Base-by-base conservation (phyloP, 2,113 vertebrate species). In the Apus apus region DNA sequence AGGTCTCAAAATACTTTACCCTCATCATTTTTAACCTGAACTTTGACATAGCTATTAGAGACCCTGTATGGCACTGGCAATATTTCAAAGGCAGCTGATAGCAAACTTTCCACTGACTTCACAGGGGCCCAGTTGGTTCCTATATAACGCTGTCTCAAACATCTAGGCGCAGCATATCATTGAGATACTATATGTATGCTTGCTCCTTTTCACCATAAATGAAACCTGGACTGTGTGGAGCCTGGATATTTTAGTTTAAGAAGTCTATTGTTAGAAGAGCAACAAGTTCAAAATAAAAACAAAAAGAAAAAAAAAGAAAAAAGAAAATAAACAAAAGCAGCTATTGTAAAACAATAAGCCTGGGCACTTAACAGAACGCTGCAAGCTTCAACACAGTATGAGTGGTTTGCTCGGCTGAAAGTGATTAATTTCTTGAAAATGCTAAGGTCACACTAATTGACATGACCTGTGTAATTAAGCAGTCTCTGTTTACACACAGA, bases 401-500 rank as follows among this genome's bases (percentile, higher is more conserved):
- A 96, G 94, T 82, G 82, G 74, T 30, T 50, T 53, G 0, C 96
- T 96, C 2, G 29, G 95, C 81, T 70, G 97, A 98, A 98, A 97
- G 97, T 98, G 97, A 98, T 98, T 98, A 98, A 98, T 98, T 98
- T 98, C 96, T 98, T 97, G 97, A 98, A 98, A 98, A 98, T 94
- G 91, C 90, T 97, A 98, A 97, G 98, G 98, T 98, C 98, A 97
- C 93, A 18, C 97, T 98, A 98, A 98, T 98, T 98, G 98, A 98
- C 98, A 98, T 96, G 98, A 98, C 98, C 97, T 98, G 97, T 96
- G 98, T 98, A 98, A 98, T 98, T 98, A 98, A 98, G 98, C 97
- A 98, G 97, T 98, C 97, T 98, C 97, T 98, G 98, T 98, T 98
- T 98, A 98, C 97, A 98, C 97, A 97, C 3, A 19, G 95, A 97